Evolutionary conservation across 1,140 invertebrate genomes (phyloP).

Genomic region (Hormaphis cornu): DNA sequence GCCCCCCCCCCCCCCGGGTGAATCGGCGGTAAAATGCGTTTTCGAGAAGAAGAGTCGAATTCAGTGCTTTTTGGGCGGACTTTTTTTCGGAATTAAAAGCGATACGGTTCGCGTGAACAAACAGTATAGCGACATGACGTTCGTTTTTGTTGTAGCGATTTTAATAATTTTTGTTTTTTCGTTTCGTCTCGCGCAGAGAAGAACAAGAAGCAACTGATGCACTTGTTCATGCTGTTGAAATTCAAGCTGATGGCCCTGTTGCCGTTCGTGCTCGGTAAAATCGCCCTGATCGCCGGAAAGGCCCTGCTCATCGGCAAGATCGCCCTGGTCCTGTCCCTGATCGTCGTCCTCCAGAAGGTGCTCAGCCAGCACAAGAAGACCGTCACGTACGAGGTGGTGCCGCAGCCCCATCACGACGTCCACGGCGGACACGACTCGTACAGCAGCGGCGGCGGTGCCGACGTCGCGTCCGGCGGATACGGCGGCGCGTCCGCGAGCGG

Average conservation of each 20-base stretch:
- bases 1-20: no score
- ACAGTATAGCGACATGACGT: no score
- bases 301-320: conserved; percentile 73
- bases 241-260: conserved; percentile 67
- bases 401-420: conserved; percentile 63
- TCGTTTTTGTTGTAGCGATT: no score
- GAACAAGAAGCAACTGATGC: conserved; percentile 65
- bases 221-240: conserved; percentile 60
- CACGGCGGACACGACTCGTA: conserved; percentile 46
- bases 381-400: conserved; percentile 73
- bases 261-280: conserved; percentile 64
- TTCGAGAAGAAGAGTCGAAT: no score
- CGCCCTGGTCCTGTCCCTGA: conserved; percentile 66
- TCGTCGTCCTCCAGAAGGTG: conserved; percentile 72
- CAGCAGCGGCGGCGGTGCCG: conserved; percentile 43
- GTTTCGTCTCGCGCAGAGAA: conserved; percentile 49
- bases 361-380: conserved; percentile 59
- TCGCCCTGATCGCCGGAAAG: conserved; percentile 73
- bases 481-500: conserved; percentile 39
- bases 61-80: no score
- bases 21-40: no score
- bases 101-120: no score
- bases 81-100: no score
- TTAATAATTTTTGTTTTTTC: not conserved
- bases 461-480: conserved; percentile 19